phyloP scores from a whole-genome alignment of 2,113 vertebrate species.

The Chlorodrepanis virens region DNA sequence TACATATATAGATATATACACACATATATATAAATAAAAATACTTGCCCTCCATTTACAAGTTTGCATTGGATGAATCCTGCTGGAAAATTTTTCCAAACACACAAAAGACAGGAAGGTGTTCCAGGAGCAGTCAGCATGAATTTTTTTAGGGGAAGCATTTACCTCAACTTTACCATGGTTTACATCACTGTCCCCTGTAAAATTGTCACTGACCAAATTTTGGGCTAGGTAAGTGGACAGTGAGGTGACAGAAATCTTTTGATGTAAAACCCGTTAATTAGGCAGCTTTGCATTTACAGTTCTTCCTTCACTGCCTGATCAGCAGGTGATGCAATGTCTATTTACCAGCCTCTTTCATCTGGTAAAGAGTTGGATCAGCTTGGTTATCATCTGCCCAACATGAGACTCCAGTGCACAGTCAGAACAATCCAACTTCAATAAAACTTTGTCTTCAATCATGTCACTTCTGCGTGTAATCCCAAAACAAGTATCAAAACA shows the following conservation, averaged over 20 bases:
- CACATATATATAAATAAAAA: not conserved
- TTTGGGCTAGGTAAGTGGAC: not conserved
- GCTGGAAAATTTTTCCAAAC: not conserved
- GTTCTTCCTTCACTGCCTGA: not conserved
- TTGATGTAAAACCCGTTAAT: not conserved
- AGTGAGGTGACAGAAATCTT: not conserved
- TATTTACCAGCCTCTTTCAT: not conserved
- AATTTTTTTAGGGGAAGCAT: not conserved
- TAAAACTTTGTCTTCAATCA: not conserved
- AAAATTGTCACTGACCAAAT: not conserved
- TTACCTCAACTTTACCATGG: not conserved
- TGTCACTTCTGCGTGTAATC: not conserved
- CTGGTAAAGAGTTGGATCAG: not conserved
- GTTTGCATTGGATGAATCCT: not conserved
- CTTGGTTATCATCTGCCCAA: not conserved
- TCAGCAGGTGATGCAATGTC: not conserved
- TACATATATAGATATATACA: accelerated
- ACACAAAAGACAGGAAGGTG: accelerated
- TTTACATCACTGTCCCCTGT: not conserved
- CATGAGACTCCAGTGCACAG: not conserved
- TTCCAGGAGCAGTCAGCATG: not conserved
- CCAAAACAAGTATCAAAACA: not conserved
- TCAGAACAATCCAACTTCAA: not conserved
- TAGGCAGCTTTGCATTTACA: not conserved
- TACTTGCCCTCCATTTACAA: not conserved